Conservation (phyloP, 2,113 vertebrate genomes). For the Misgurnus mizolepis region DNA sequence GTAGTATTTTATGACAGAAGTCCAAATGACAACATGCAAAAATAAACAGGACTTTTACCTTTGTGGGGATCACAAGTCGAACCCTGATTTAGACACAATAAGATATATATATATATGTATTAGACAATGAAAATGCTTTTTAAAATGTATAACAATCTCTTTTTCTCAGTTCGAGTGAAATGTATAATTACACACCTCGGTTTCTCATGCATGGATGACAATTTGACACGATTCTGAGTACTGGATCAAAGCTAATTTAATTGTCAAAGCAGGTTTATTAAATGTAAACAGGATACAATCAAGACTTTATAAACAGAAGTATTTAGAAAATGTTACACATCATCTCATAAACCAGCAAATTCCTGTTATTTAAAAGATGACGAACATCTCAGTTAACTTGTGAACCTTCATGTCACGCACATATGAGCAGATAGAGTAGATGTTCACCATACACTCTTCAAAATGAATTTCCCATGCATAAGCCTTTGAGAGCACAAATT, state of each 20-base stretch:
- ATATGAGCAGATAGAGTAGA: background rate
- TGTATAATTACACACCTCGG: too few species aligned
- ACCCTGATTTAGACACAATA: too few species aligned
- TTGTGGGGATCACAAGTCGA: too few species aligned
- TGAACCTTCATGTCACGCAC: background rate
- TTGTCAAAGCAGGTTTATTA: background rate
- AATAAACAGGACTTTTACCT: too few species aligned
- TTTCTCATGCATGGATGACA: background rate
- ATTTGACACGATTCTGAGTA: background rate
- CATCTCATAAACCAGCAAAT: background rate
- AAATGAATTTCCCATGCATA: background rate
- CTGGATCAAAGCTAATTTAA: background rate
- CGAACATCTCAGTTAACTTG: too few species aligned
- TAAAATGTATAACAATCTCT: too few species aligned
- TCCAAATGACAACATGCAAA: too few species aligned
- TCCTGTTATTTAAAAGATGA: too few species aligned
- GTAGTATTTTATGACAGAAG: too few species aligned
- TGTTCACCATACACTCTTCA: background rate
- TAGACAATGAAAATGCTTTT: too few species aligned
- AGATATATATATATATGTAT: too few species aligned
- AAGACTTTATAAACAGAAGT: background rate
- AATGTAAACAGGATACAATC: background rate
- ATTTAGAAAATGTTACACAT: background rate
- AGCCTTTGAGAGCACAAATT: background rate
- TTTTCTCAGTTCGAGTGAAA: too few species aligned